Base-by-base conservation (phyloP, 1,140 invertebrate species). In the Potamilus streckersoni region DNA sequence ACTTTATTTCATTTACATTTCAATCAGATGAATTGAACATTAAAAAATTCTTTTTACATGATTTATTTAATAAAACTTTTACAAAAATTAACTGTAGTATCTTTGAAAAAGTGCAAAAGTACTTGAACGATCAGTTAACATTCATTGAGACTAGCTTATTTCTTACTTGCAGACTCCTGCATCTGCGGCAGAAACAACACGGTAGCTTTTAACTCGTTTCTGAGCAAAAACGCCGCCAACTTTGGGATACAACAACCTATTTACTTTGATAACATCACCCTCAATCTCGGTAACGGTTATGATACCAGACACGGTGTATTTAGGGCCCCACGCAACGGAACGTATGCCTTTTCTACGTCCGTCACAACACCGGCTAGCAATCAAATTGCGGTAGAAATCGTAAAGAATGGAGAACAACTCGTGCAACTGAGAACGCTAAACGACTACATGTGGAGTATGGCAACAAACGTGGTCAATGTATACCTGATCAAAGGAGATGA, bases 271-370 rank as follows among this genome's bases (percentile, higher is more conserved):
- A 78, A 79, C 16, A 80, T 85, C 15, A 71, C 82, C 15, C 83
- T 83, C 16, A 85, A 85, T 65, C 71, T 80, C 4, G 84, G 83
- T 27, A 73, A 71, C 17, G 81, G 71, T 6, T 85, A 85, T 59
- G 76, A 82, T 49, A 31, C 67, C 17, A 69, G 69, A 12, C 78
- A 77, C 27, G 84, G 83, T 6, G 65, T 73, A 19, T 85, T 85
- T 62, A 76, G 76, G 19, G 84, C 83, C 31, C 84, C 82, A 20
- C 69, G 78, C 31, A 76, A 81, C 61, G 84, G 81, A 58, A 81
- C 82, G 4, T 85, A 82, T 74, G 64, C 80, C 56, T 83, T 85
- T 72, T 58, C 75, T 0, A 58, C 73, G 20, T 68, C 69, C 0
- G 64, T 67, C 4, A 49, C 38, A 49, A 71, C 70, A 49, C 49